Evolutionary conservation across 2,113 vertebrate species (phyloP), one percentile per base, ranked within the genome.

Genomic region (Hypocryptadius cinnamomeus): DNA sequence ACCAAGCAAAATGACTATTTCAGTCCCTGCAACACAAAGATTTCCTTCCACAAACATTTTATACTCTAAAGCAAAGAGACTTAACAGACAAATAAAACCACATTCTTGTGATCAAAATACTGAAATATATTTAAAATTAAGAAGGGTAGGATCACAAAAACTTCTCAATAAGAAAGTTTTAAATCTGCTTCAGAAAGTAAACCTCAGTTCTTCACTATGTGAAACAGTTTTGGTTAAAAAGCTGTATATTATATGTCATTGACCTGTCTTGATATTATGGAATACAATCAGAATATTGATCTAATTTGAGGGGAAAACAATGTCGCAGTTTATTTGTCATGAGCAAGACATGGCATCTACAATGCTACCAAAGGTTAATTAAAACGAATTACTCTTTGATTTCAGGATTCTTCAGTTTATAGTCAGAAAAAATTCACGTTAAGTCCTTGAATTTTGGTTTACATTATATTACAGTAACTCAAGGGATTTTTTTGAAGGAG

Each of bases 401-500:
- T 89, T 93, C 33, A 54, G 35, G 11, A 79, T 8, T 73, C 22
- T 88, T 77, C 23, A 31, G 9, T 37, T 79, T 66, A 35, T 16
- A 71, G 30, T 50, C 10, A 71, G 27, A 88, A 90, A 50, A 86
- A 35, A 24, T 47, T 23, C 11, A 23, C 6, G 10, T 35, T 54
- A 50, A 70, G 5, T 74, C 33, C 21, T 63, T 47, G 13, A 37
- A 37, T 56, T 87, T 80, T 74, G 24, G 2, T 56, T 85, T 71
- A 74, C 5, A 15, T 61, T 53, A 27, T 9, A n/a, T n/a, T n/a
- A 40, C 5, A 22, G 15, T 22, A 74, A n/a, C 6, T 60, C 15
- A 76, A 60, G 25, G 20, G 1, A 0, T 3, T 64, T 84, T 15
- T 91, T 83, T 28, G 1, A 56, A 70, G 45, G 3, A 5, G 0